These are phyloP conservation scores for Ammodytes marinus DNA, from an alignment of 2,113 vertebrate genomes.

Conservation along the genomic window DNA sequence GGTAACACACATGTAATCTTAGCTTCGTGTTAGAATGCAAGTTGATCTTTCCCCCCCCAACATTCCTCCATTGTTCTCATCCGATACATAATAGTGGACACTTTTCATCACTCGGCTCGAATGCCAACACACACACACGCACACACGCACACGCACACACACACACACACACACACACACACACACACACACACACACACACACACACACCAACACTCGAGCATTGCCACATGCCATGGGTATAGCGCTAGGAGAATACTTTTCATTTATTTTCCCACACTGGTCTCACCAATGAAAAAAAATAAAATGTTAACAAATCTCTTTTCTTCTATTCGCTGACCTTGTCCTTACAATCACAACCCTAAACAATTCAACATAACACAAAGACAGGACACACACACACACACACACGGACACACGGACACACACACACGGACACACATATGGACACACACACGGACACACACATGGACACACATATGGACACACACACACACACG, in stretches of 20 bases:
- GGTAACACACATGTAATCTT: constrained; percentile 55
- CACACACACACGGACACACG: not conserved
- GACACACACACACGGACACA: constrained; percentile 34
- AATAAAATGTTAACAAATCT: no score
- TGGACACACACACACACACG: no score
- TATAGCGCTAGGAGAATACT: no score
- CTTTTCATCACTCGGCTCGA: constrained; percentile 14
- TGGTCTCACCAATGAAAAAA: no score
- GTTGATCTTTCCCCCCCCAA: constrained; percentile 17
- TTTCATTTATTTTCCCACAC: constrained; percentile 1
- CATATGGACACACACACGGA: no score
- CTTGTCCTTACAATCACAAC: not conserved
- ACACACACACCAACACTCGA: no score
- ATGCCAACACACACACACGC: constrained; percentile 21
- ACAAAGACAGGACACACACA: constrained; percentile 39
- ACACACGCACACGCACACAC: constrained; percentile 11
- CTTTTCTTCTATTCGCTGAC: constrained; percentile 11
- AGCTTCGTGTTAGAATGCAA: not conserved
- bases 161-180: no score
- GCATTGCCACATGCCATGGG: no score
- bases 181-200: no score
- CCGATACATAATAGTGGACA: constrained; percentile 28
- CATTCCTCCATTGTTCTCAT: constrained; percentile 14
- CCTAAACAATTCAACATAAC: constrained; percentile 10
- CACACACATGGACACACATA: no score